Conservation (phyloP, 1,140 invertebrate genomes). For the Plutomurus gul region DNA sequence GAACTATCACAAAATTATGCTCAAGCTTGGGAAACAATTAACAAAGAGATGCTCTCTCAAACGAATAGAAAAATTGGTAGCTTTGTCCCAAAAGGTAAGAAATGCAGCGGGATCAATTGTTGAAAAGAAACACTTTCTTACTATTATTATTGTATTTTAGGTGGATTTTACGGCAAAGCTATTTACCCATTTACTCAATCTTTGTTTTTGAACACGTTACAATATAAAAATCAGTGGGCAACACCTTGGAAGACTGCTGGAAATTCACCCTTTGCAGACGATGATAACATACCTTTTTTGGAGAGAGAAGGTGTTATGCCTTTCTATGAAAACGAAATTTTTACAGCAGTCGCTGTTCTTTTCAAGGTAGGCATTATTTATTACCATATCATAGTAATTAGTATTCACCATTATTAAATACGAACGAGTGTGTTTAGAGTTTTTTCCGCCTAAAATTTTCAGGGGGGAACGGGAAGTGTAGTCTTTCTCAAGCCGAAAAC, state of each 20-base stretch:
- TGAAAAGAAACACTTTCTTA: background rate
- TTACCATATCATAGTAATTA: background rate
- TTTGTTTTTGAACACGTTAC: conserved; percentile 5
- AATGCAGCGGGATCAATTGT: background rate
- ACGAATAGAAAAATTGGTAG: conserved; percentile 25
- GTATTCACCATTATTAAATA: background rate
- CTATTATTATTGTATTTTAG: background rate
- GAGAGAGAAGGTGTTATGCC: conserved; percentile 41
- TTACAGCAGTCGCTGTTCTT: conserved; percentile 34
- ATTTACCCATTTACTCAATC: conserved; percentile 42
- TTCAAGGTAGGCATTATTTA: conserved; percentile 34
- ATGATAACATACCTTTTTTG: conserved; percentile 28
- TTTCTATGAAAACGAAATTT: conserved; percentile 42
- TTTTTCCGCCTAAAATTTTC: background rate
- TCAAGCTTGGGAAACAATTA: background rate
- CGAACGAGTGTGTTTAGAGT: no score
- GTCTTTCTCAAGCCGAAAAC: conserved; percentile 42
- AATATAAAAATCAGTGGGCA: conserved; percentile 42
- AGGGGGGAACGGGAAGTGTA: conserved; percentile 39
- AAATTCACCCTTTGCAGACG: conserved; percentile 24
- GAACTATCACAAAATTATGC: background rate
- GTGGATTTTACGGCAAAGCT: conserved; percentile 10
- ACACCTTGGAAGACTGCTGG: conserved; percentile 35
- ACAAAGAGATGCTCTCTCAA: conserved; percentile 5
- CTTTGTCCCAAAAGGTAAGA: conserved; percentile 24